Percentiles rank a stretch among this genome's conserved stretches.
Conservation (phyloP, 2,113 vertebrate genomes). For the Megaceryle torquata region DNA sequence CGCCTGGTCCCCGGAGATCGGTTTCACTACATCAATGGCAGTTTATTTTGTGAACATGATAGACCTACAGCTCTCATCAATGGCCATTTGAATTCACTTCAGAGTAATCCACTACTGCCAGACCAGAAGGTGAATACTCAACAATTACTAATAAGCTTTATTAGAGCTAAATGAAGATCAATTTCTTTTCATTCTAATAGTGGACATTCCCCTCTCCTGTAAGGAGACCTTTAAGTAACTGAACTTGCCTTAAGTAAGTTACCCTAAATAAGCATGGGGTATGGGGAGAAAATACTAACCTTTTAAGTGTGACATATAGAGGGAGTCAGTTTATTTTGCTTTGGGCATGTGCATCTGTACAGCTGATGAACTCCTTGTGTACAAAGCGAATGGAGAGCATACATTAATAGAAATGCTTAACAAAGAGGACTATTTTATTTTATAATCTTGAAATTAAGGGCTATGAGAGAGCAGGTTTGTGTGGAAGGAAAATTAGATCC, state of each 20-base stretch:
- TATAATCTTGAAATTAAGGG: conserved; percentile 29
- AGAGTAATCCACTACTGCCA: conserved; percentile 98
- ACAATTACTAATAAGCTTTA: conserved; percentile 76
- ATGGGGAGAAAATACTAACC: not conserved
- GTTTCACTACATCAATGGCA: conserved; percentile 99
- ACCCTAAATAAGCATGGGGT: not conserved
- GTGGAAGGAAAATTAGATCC: conserved; percentile 22
- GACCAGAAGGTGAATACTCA: conserved; percentile 95
- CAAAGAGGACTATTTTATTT: conserved; percentile 8
- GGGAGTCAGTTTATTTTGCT: not conserved
- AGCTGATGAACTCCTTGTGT: not conserved
- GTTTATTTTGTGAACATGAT: conserved; percentile 99
- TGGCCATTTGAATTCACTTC: conserved; percentile 99
- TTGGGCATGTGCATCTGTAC: not conserved
- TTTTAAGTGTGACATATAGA: not conserved
- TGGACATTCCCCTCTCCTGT: not conserved
- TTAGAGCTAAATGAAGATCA: conserved; percentile 67
- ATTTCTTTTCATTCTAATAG: conserved; percentile 35
- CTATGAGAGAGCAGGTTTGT: not conserved
- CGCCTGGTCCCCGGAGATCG: conserved; percentile 96
- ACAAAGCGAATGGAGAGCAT: not conserved
- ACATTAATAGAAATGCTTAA: not conserved
- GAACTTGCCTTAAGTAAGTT: conserved; percentile 3
- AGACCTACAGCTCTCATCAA: conserved; percentile 99
- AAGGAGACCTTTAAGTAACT: conserved; percentile 23